These are phyloP conservation scores for Nasonovia ribisnigri DNA, from an alignment of 2,888 invertebrate species.

Conservation along the genomic window DNA sequence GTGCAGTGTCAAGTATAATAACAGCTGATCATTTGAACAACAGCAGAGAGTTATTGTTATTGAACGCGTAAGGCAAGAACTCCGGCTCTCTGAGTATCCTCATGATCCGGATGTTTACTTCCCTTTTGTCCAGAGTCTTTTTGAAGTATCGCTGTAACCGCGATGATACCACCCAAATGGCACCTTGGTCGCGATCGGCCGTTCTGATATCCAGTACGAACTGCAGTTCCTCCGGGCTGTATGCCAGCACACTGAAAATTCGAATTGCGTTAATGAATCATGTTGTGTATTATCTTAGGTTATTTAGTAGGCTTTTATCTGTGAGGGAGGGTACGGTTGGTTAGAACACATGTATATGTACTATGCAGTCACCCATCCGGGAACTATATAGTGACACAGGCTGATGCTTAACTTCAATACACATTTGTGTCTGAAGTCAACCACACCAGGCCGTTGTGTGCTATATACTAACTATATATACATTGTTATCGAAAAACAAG, in stretches of 20 bases:
- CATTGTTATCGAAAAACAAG: neutral
- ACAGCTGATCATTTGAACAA: slow-evolving; percentile 36
- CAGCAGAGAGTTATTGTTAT: slow-evolving; percentile 48
- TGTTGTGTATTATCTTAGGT: neutral
- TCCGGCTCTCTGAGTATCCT: slow-evolving; percentile 71
- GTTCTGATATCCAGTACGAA: slow-evolving; percentile 83
- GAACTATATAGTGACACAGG: too few relatives aligned
- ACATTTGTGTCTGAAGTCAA: too few relatives aligned
- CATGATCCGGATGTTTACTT: slow-evolving; percentile 82
- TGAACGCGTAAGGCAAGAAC: slow-evolving; percentile 27
- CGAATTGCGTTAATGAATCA: neutral
- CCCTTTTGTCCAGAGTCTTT: slow-evolving; percentile 77
- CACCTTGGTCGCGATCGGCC: slow-evolving; percentile 78
- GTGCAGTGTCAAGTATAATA: neutral
- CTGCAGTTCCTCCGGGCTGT: slow-evolving; percentile 80
- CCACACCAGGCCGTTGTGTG: too few relatives aligned
- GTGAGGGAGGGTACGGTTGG: too few relatives aligned
- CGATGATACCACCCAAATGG: slow-evolving; percentile 81
- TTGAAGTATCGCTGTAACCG: slow-evolving; percentile 86
- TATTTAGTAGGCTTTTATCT: too few relatives aligned
- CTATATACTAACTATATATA: too few relatives aligned
- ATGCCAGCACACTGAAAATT: slow-evolving; percentile 77
- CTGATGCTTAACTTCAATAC: too few relatives aligned
- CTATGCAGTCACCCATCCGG: too few relatives aligned
- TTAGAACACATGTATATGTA: too few relatives aligned